Conservation (phyloP, 2,797 vertebrate species). For the Nyctalus aviator region DNA sequence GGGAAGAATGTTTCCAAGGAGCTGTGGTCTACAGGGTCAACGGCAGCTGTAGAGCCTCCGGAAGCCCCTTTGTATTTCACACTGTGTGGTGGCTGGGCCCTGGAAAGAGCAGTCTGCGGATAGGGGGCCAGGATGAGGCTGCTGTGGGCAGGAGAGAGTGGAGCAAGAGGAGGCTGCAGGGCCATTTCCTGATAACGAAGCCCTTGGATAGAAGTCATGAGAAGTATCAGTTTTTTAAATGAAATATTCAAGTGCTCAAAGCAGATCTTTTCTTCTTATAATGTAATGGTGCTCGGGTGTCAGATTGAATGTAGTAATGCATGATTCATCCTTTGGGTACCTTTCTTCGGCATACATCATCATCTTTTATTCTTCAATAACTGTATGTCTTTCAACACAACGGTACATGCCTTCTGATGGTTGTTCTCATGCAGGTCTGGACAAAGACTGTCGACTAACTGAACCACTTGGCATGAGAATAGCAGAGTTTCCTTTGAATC, state of each 20-base stretch:
- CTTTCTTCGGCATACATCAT: background rate
- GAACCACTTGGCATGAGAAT: slow-evolving; percentile 97
- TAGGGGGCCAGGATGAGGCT: background rate
- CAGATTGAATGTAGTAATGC: background rate
- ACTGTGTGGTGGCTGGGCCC: background rate
- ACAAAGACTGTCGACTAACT: slow-evolving; percentile 96
- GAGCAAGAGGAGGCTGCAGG: background rate
- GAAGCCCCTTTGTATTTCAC: background rate
- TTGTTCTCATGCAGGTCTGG: slow-evolving; percentile 90
- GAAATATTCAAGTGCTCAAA: background rate
- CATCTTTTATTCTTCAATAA: background rate
- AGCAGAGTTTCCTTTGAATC: slow-evolving; percentile 98
- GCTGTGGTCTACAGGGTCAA: background rate
- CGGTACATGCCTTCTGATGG: background rate
- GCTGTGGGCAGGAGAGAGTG: background rate
- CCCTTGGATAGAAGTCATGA: background rate
- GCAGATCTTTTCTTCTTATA: background rate
- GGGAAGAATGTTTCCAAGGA: background rate
- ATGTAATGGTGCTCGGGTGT: background rate
- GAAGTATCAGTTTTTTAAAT: slow-evolving; percentile 4
- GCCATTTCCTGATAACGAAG: background rate
- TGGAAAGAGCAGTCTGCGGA: background rate
- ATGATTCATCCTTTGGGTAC: background rate
- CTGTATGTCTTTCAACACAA: background rate
- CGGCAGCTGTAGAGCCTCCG: background rate